Conservation (phyloP, 2,797 vertebrate species). For the Discoglossus pictus region DNA sequence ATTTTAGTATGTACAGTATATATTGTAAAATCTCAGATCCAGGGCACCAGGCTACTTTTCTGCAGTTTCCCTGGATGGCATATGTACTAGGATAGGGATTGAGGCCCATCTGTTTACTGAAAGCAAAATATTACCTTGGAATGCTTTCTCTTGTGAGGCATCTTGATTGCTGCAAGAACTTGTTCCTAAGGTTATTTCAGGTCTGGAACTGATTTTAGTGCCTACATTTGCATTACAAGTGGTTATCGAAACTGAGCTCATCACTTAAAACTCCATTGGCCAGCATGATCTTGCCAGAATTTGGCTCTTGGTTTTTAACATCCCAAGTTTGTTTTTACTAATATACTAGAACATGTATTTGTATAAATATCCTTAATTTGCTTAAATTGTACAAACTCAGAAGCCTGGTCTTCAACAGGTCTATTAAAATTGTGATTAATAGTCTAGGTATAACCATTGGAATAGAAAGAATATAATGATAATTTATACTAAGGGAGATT, state of each 20-base stretch:
- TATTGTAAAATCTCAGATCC: no score
- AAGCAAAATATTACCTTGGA: slow-evolving; percentile 44
- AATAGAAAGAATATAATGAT: no score
- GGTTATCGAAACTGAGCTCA: slow-evolving; percentile 49
- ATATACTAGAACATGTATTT: no score
- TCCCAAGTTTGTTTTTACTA: not conserved
- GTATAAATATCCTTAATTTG: no score
- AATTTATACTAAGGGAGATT: no score
- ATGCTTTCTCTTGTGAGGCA: slow-evolving; percentile 41
- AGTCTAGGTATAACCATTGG: no score
- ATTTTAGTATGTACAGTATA: no score
- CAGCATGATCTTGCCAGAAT: slow-evolving; percentile 32
- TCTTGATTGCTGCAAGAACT: slow-evolving; percentile 48
- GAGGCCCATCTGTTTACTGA: slow-evolving; percentile 22
- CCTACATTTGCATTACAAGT: slow-evolving; percentile 46
- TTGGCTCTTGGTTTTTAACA: slow-evolving; percentile 20
- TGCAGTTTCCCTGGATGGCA: slow-evolving; percentile 13
- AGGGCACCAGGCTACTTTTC: not conserved
- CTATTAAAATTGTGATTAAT: no score
- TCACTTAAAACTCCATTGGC: slow-evolving; percentile 35
- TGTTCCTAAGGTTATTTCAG: slow-evolving; percentile 51
- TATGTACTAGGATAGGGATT: not conserved
- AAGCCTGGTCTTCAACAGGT: no score
- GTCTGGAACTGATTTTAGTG: slow-evolving; percentile 46
- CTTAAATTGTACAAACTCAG: no score